Evolutionary conservation across 2,888 invertebrate species (phyloP).

Genomic region (Gonocerus acuteangulatus): DNA sequence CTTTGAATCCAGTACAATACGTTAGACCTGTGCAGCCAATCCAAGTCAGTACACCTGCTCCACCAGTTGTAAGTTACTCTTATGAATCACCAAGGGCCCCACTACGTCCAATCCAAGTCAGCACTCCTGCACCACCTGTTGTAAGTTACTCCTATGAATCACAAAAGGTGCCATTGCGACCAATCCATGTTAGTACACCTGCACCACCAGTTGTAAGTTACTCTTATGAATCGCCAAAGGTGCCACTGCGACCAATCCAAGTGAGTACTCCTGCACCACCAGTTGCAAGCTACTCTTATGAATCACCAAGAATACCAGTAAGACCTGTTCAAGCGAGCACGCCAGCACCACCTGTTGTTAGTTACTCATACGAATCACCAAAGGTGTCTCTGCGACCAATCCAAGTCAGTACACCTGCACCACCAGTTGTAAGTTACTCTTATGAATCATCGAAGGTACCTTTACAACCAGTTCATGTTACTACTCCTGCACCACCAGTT

Average conservation of each 20-base stretch:
- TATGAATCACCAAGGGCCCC: constrained; percentile 30
- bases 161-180: neutral
- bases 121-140: constrained; percentile 29
- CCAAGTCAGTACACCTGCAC: constrained; percentile 17
- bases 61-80: constrained; percentile 26
- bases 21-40: constrained; percentile 16
- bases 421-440: constrained; percentile 25
- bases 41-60: constrained; percentile 30
- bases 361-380: constrained; percentile 27
- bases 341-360: constrained; percentile 26
- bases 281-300: constrained; percentile 27
- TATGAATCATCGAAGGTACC: constrained; percentile 38
- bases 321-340: constrained; percentile 31
- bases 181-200: constrained; percentile 6
- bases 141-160: constrained; percentile 29
- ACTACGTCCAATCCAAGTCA: neutral
- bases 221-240: constrained; percentile 4
- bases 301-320: constrained; percentile 30
- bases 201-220: constrained; percentile 8
- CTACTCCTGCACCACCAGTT: constrained; percentile 12
- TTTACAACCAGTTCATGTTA: constrained; percentile 27
- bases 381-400: neutral
- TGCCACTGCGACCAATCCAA: constrained; percentile 23
- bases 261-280: constrained; percentile 39
- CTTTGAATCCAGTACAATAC: constrained; percentile 31